Evolutionary conservation across 2,113 vertebrate species (phyloP), one percentile per base, ranked within the genome.

Genomic region (Gymnorhina tibicen): DNA sequence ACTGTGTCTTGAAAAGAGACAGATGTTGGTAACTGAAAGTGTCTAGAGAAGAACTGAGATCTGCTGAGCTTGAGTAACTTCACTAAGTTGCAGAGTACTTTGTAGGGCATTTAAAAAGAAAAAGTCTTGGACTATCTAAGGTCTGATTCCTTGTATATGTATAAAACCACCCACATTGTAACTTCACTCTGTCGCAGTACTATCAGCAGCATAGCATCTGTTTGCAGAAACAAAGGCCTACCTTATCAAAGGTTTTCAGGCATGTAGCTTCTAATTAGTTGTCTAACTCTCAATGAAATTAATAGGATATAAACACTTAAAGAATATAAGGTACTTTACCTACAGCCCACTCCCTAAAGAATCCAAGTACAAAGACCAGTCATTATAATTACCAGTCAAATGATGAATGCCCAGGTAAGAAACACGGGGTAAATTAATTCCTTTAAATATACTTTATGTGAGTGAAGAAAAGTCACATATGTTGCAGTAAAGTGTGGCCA

Each of bases 191-290:
- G 5, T 49, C 58, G 85, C 47, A 83, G 16, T 27, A 44, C 50
- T 90, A 80, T 85, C 67, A 70, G 78, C 55, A 66, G 27, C 19
- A 10, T 2, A 67, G 12, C 79, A 83, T 50, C 70, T 91, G 59
- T 60, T 88, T 79, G 56, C 62, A 67, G 47, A 91, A 85, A 79
- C 56, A 78, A 89, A 81, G 52, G 6, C 28, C 53, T 44, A 72
- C 49, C 19, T 89, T 95, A 91, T 80, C 86, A 81, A 91, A 81
- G 47, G 5, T 67, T 91, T 91, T 78, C 89, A 95, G 76, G 35
- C 35, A 28, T 49, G 15, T 60, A 35, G 35, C 35, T 78, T 94
- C 84, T 81, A 92, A 95, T 89, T 81, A 93, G 72, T 59, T 85
- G 68, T 55, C 80, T 62, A 77, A 74, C 35, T 89, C 23, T 62